phyloP scores from a whole-genome alignment of 2,113 vertebrate species.

The Spilogale gracilis region DNA sequence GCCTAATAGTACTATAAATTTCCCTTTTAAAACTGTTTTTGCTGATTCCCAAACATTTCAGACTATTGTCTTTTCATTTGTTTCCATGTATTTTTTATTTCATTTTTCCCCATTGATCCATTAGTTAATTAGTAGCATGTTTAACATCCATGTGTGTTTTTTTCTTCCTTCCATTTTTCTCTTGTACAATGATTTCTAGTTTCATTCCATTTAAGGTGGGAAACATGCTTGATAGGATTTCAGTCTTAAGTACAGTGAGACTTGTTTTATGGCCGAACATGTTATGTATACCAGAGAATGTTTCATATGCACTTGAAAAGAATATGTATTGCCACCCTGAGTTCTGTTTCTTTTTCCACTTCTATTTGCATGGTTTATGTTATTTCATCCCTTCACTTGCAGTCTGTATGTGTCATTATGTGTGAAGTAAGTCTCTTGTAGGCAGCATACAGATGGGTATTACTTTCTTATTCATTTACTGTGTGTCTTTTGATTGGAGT shows the following conservation, averaged over 20 bases:
- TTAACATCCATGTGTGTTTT: neutral
- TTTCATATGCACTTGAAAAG: neutral
- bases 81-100: neutral
- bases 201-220: neutral
- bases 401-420: neutral
- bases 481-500: neutral
- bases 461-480: neutral
- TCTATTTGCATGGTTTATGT: neutral
- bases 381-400: neutral
- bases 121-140: neutral
- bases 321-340: neutral
- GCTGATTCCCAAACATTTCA: neutral
- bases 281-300: neutral
- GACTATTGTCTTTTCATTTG: neutral
- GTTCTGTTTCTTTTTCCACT: neutral
- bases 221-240: neutral
- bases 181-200: neutral
- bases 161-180: neutral
- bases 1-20: neutral
- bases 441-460: neutral
- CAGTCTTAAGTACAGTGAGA: neutral
- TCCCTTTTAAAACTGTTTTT: neutral
- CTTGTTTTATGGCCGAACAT: neutral
- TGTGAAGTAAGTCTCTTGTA: neutral
- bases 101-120: neutral